Evolutionary conservation across 2,113 vertebrate genomes (phyloP), one percentile per base, ranked within the genome.

Genomic region (Eulacestoma nigropectus): DNA sequence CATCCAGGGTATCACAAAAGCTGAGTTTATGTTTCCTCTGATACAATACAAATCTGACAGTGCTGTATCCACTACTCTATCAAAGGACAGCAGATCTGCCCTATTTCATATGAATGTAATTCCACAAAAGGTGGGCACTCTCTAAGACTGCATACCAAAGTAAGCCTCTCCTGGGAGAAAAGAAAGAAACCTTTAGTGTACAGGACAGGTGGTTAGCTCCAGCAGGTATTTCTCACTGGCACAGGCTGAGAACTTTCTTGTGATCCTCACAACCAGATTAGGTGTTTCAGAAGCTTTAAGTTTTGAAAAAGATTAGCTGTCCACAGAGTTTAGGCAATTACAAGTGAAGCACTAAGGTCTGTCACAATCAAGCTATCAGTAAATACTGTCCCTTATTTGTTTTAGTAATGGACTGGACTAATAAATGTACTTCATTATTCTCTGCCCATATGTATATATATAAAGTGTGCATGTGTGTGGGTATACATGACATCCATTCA

Each of bases 401-500:
- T 84, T 67, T 49, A 81, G 44, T 25, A 74, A 65, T 11, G 4
- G 29, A 67, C 79, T 77, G 73, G 62, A 65, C 7, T 69, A 81
- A 13, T 41, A 64, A 39, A 17, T 44, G 32, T 59, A 67, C 7
- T 11, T 81, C 19, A 67, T 15, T 65, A 30, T 15, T 65, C 30
- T 21, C 35, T 67, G 29, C 5, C 22, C 9, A 35, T 46, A 74
- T 22, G 14, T 32, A 0, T 19, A n/a, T 35, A 37, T 7, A 8
- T 20, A 10, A 4, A 15, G 1, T 32, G 7, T 68, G 1, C 11
- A 12, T 30, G 30, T 9, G 11, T 41, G 4, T 9, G 11, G 33
- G 4, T n/a, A 18, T 1, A 67, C 9, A 29, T 41, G 29, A 62
- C 64, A 84, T 50, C 18, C 23, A 32, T 47, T 69, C 50, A 65